A percentile compares a stretch with the other conserved stretches of the same genome.
These are phyloP conservation scores for Cryptotis parvus DNA, from an alignment of 2,113 vertebrate genomes.

Conservation along the genomic window DNA sequence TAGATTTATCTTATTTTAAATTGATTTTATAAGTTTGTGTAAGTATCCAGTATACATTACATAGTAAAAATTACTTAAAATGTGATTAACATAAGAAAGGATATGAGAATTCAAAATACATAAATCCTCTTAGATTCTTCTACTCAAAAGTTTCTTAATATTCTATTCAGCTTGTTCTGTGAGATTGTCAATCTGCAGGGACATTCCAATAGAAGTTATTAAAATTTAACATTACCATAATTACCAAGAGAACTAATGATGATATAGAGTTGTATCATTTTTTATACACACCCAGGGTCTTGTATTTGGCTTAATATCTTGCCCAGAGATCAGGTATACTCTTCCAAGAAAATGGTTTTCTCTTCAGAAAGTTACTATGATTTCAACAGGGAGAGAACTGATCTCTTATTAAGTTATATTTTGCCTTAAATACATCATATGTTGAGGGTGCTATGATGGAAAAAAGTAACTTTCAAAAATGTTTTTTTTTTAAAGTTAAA, in stretches of 20 bases:
- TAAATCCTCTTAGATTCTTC: slow-evolving; percentile 53
- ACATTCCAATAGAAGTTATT: slow-evolving; percentile 66
- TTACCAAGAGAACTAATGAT: slow-evolving; percentile 42
- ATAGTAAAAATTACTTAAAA: neutral
- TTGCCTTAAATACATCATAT: slow-evolving; percentile 23
- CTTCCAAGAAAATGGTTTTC: slow-evolving; percentile 65
- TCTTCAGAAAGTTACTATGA: slow-evolving; percentile 48
- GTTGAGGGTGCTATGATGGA: neutral
- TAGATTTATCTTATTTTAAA: slow-evolving; percentile 66
- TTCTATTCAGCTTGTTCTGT: slow-evolving; percentile 41
- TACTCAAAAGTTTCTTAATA: slow-evolving; percentile 2
- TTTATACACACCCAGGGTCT: slow-evolving; percentile 59
- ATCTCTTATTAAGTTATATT: slow-evolving; percentile 45
- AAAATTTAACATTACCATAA: slow-evolving; percentile 54
- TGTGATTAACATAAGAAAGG: slow-evolving; percentile 12
- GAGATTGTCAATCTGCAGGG: slow-evolving; percentile 59
- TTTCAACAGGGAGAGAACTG: slow-evolving; percentile 2
- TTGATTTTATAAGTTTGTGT: slow-evolving; percentile 53
- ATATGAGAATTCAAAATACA: neutral
- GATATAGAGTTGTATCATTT: slow-evolving; percentile 51
- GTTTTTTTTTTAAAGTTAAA: no score
- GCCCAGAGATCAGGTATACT: slow-evolving; percentile 51
- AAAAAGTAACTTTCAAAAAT: slow-evolving; percentile 41
- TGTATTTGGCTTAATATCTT: slow-evolving; percentile 42
- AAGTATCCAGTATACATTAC: neutral